phyloP scores from a whole-genome alignment of 2,797 vertebrate species.

The Pterois miles region DNA sequence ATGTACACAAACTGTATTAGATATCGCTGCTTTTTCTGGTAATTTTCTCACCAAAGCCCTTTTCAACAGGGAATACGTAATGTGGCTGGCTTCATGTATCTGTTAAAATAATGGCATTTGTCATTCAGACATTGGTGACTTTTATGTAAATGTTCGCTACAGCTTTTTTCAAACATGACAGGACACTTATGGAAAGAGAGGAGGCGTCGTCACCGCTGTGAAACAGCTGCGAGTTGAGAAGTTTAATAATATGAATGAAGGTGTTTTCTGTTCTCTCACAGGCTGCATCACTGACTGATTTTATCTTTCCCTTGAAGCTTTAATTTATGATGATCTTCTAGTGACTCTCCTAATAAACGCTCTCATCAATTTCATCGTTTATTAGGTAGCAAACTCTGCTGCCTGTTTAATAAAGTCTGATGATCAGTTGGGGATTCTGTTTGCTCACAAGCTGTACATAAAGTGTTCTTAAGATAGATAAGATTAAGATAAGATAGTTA shows the following conservation, averaged over 20 bases:
- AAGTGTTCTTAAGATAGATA: neutral
- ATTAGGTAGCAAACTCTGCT: neutral
- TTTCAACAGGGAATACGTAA: neutral
- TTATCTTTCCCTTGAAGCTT: neutral
- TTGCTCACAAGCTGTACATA: neutral
- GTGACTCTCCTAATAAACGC: neutral
- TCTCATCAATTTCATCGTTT: neutral
- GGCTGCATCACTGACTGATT: neutral
- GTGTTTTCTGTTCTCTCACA: conserved; percentile 14
- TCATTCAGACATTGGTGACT: neutral
- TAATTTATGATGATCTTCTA: conserved; percentile 7
- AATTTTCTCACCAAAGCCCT: neutral
- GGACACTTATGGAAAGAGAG: neutral
- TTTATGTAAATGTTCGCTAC: neutral
- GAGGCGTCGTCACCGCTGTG: neutral
- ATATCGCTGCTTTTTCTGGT: neutral
- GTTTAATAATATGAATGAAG: conserved; percentile 4
- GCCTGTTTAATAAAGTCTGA: neutral
- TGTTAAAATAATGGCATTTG: neutral
- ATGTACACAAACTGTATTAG: neutral
- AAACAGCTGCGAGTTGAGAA: conserved; percentile 8
- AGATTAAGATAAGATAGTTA: no score
- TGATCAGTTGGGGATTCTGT: neutral
- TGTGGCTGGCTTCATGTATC: neutral
- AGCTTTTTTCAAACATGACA: neutral